phyloP scores from a whole-genome alignment of 2,113 vertebrate genomes.

The Xenopus borealis region DNA sequence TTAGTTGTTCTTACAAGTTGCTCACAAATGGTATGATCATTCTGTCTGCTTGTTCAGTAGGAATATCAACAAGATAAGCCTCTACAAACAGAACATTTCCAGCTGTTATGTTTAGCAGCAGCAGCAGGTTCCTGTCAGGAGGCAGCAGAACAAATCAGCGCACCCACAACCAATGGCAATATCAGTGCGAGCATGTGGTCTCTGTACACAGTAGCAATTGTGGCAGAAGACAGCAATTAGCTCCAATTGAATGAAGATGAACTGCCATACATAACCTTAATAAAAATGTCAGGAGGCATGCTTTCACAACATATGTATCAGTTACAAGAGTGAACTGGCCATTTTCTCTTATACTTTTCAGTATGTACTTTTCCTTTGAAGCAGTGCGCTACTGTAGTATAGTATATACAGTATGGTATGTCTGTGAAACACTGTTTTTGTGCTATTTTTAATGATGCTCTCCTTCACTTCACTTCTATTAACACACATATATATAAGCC shows the following conservation, averaged over 20 bases:
- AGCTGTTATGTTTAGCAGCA: constrained; percentile 65
- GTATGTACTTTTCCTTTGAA: no score
- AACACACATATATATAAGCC: no score
- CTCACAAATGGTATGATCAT: constrained; percentile 51
- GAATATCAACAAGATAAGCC: constrained; percentile 71
- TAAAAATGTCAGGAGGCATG: constrained; percentile 74
- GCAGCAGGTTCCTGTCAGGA: constrained; percentile 74
- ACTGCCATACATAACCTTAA: constrained; percentile 77
- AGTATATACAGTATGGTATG: no score
- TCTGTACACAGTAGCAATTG: constrained; percentile 73
- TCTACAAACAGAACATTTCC: constrained; percentile 70
- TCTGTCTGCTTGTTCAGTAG: constrained; percentile 64
- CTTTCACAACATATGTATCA: constrained; percentile 70
- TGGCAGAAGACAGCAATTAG: constrained; percentile 76
- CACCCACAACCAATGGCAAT: constrained; percentile 20
- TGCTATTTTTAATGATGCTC: no score
- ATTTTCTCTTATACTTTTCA: no score
- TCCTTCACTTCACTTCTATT: no score
- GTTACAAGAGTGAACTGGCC: not conserved
- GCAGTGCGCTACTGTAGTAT: no score
- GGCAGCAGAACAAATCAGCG: constrained; percentile 64
- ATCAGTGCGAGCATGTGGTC: constrained; percentile 66
- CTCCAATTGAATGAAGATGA: constrained; percentile 76
- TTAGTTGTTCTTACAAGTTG: constrained; percentile 53
- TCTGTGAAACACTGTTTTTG: no score